Evolutionary conservation across 2,888 invertebrate genomes (phyloP).

Genomic region (Netelia fuscicornis): DNA sequence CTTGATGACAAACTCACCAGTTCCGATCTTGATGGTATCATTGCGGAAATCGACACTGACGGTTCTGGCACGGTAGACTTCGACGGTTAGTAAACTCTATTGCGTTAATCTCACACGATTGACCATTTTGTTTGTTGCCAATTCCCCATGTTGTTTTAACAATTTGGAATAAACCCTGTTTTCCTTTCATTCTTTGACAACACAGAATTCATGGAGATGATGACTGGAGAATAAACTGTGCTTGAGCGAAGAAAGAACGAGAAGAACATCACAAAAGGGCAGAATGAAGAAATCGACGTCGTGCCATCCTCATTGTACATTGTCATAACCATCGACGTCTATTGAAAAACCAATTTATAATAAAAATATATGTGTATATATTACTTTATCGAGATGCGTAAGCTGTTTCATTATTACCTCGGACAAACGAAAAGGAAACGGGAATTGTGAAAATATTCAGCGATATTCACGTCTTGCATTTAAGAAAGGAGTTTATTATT

Average conservation of each 20-base stretch:
- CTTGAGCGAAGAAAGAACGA: conserved; percentile 19
- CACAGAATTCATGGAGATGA: conserved; percentile 97
- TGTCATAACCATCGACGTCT: conserved; percentile 59
- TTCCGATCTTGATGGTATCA: conserved; percentile 98
- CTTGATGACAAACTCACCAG: conserved; percentile 97
- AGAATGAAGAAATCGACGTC: conserved; percentile 7
- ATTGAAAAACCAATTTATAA: conserved; percentile 60
- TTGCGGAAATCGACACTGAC: conserved; percentile 98
- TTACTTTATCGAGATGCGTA: background rate
- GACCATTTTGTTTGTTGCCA: background rate
- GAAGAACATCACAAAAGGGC: background rate
- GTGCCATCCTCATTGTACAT: conserved; percentile 60
- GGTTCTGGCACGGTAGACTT: conserved; percentile 99
- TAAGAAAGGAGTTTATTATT: conserved; percentile 43
- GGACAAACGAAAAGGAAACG: background rate
- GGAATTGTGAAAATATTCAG: background rate
- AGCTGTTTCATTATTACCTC: background rate
- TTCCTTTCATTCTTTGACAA: conserved; percentile 27
- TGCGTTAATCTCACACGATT: background rate
- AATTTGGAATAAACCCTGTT: background rate
- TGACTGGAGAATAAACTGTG: conserved; percentile 92
- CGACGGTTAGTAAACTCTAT: conserved; percentile 90
- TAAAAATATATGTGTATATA: conserved; percentile 36
- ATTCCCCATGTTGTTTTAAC: conserved; percentile 34
- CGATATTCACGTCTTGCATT: conserved; percentile 1